phyloP scores from a whole-genome alignment of 2,113 vertebrate species.

The Chroicocephalus ridibundus region DNA sequence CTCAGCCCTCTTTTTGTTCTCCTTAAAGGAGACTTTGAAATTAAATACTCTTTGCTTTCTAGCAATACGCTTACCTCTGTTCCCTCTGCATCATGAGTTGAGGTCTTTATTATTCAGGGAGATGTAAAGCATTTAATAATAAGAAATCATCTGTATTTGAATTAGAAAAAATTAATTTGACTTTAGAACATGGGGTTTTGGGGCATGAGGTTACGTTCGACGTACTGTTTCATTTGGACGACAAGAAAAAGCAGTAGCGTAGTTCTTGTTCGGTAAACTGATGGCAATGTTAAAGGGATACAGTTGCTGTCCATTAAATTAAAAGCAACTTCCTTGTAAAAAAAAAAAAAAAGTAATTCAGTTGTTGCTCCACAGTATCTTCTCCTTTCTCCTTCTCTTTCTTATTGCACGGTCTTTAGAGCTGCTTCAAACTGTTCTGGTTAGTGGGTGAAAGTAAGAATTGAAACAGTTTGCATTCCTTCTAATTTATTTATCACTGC shows the following conservation, averaged over 20 bases:
- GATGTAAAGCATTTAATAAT: not conserved
- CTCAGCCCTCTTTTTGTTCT: not conserved
- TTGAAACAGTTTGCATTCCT: not conserved
- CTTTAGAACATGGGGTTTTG: fast-evolving
- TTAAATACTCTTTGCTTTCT: not conserved
- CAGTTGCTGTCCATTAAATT: not conserved
- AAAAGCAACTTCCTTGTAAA: not conserved
- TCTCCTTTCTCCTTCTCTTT: not conserved
- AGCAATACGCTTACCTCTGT: not conserved
- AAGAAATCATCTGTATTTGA: not conserved
- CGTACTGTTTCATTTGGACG: not conserved
- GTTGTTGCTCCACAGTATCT: not conserved
- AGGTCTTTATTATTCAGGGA: not conserved
- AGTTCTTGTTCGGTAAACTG: not conserved
- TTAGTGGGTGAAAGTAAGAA: not conserved
- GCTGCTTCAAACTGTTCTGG: not conserved
- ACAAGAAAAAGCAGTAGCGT: not conserved
- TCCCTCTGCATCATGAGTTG: fast-evolving
- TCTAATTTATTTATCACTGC: not conserved
- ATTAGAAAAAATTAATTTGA: not conserved
- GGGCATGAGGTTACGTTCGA: fast-evolving
- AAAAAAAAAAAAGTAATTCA: not conserved
- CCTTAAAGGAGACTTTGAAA: not conserved
- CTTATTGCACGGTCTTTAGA: not conserved
- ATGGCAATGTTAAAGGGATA: fast-evolving